Conservation (phyloP, 2,797 vertebrate species). For the Perodicticus potto region DNA sequence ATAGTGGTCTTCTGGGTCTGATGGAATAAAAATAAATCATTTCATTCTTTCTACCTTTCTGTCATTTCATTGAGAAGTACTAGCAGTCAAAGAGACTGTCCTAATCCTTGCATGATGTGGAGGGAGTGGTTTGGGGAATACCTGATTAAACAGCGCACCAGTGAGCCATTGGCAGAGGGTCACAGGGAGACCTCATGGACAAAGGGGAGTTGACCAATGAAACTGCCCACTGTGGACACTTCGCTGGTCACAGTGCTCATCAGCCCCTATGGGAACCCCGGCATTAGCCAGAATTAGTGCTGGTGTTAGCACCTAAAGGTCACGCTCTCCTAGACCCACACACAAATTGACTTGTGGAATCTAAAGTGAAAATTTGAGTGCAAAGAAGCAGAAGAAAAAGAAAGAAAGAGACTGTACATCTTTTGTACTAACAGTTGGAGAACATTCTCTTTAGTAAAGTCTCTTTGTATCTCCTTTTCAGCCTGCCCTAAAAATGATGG, state of each 20-base stretch:
- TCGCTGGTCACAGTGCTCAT: rapidly evolving
- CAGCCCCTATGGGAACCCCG: background rate
- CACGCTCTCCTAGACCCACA: background rate
- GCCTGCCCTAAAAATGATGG: background rate
- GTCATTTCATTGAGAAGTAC: background rate
- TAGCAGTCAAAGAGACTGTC: background rate
- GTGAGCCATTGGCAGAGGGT: background rate
- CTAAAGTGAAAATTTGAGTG: background rate
- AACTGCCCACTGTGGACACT: rapidly evolving
- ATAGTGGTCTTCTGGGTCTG: background rate
- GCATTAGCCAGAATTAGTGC: rapidly evolving
- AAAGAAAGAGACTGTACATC: no score
- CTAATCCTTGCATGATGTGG: background rate
- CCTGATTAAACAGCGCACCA: rapidly evolving
- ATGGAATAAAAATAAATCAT: background rate
- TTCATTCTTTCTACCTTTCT: background rate
- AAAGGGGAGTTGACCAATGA: rapidly evolving
- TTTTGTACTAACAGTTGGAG: no score
- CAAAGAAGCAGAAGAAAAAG: no score
- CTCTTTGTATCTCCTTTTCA: background rate
- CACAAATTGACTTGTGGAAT: background rate
- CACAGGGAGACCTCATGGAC: rapidly evolving
- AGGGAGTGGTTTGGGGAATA: no score
- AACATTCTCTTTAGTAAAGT: no score
- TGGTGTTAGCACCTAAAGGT: background rate